Evolutionary conservation across 2,797 vertebrate genomes (phyloP), one percentile per base, ranked within the genome.

Genomic region (Bryconaethiops microstoma): DNA sequence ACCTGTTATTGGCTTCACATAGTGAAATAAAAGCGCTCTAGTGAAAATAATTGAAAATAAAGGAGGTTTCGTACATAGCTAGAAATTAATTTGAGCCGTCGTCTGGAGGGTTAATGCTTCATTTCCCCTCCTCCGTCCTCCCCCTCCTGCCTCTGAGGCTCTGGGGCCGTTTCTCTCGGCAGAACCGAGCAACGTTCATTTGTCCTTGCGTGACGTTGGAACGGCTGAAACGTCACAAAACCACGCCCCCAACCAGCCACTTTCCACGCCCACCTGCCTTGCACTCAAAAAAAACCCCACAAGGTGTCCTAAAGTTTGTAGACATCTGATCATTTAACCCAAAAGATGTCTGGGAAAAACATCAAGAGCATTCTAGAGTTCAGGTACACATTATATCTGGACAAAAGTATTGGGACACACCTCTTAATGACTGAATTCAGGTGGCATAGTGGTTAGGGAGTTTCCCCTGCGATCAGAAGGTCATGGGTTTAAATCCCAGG

Each of bases 181-280:
- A 17, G 8, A n/a, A 23, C 68, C 21, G 2, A 9, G 17, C 7
- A 12, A n/a, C 40, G 65, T 60, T 77, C 70, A 59, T 65, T 40
- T 54, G 69, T 63, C 75, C 69, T 42, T 74, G 52, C 19, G 54
- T 57, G 50, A 52, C 71, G 52, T 45, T 25, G 3, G 16, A 50
- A 55, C 3, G 16, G 54, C 39, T 0, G 39, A 16, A 40, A 76
- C 84, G 68, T 83, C 76, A 81, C 7, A 16, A 81, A n/a, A 39
- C 67, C 82, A 78, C 84, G 82, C 84, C 84, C 57, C 0, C 35
- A 14, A 2, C 7, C 21, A 0, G 0, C 1, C 40, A 0, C n/a
- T 39, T 1, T 7, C 35, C 65, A 45, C 65, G 65, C 65, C 65
- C 65, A 68, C 65, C 65, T 67, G 64, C 64, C 42, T 9, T 19